These are phyloP conservation scores for Rattus rattus DNA, from an alignment of 2,113 vertebrate genomes.

Conservation along the genomic window DNA sequence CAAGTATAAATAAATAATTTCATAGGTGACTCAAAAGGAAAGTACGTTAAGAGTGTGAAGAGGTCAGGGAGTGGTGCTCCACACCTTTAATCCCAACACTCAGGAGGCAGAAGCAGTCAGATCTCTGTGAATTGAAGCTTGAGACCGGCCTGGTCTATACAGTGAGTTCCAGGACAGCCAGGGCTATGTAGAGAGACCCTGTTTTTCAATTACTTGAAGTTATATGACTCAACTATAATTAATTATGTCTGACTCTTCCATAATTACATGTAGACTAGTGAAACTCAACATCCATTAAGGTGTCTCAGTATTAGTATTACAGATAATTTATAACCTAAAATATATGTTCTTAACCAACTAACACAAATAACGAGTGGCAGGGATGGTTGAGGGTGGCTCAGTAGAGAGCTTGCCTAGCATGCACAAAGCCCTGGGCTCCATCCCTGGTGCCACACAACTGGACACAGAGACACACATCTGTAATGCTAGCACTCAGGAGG, in stretches of 20 bases:
- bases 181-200: neutral
- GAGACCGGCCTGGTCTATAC: neutral
- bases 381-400: neutral
- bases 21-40: neutral
- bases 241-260: neutral
- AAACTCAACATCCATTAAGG: neutral
- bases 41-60: neutral
- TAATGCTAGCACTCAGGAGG: neutral
- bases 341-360: conserved; percentile 3
- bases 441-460: neutral
- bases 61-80: neutral
- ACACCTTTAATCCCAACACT: neutral
- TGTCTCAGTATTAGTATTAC: neutral
- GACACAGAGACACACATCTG: neutral
- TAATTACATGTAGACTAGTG: neutral
- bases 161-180: neutral
- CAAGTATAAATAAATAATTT: neutral
- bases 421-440: neutral
- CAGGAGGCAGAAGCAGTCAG: neutral
- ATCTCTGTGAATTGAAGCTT: neutral
- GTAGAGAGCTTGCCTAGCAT: neutral
- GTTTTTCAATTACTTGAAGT: neutral
- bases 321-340: neutral
- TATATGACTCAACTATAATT: neutral
- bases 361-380: neutral